Conservation (phyloP, 2,888 invertebrate genomes). For the Acrobasis repandana region DNA sequence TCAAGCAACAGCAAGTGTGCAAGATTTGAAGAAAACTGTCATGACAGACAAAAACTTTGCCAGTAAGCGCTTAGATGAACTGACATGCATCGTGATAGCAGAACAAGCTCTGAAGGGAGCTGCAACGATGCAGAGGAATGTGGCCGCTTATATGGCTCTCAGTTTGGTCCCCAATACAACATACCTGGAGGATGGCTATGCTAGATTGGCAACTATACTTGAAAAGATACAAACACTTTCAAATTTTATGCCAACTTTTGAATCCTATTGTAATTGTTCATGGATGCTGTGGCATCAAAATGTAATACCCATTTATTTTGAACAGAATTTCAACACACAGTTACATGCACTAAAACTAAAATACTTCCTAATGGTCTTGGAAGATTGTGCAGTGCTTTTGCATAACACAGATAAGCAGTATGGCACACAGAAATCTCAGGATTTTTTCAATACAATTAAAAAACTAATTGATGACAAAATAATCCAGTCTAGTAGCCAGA, state of each 20-base stretch:
- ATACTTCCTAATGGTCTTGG: conserved; percentile 71
- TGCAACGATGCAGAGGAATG: conserved; percentile 84
- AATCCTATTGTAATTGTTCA: conserved; percentile 87
- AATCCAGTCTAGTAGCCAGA: conserved; percentile 89
- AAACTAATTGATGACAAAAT: conserved; percentile 81
- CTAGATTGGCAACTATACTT: conserved; percentile 83
- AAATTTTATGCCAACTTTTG: conserved; percentile 82
- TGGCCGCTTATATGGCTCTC: conserved; percentile 86
- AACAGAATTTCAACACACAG: conserved; percentile 86
- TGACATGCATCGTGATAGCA: conserved; percentile 89
- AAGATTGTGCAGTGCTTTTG: conserved; percentile 66
- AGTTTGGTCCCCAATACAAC: conserved; percentile 85
- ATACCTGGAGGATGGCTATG: conserved; percentile 84
- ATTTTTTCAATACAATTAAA: conserved; percentile 61
- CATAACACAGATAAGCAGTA: conserved; percentile 61
- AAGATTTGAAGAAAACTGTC: conserved; percentile 86
- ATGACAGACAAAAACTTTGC: conserved; percentile 85
- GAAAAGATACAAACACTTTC: conserved; percentile 86
- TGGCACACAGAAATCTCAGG: conserved; percentile 50
- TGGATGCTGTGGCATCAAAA: conserved; percentile 92
- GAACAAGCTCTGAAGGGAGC: conserved; percentile 86
- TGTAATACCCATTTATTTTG: conserved; percentile 89
- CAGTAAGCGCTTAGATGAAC: conserved; percentile 85
- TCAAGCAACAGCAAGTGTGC: conserved; percentile 86
- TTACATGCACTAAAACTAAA: conserved; percentile 85